Evolutionary conservation across 2,113 vertebrate genomes (phyloP).

Genomic region (Lipophrys pholis): DNA sequence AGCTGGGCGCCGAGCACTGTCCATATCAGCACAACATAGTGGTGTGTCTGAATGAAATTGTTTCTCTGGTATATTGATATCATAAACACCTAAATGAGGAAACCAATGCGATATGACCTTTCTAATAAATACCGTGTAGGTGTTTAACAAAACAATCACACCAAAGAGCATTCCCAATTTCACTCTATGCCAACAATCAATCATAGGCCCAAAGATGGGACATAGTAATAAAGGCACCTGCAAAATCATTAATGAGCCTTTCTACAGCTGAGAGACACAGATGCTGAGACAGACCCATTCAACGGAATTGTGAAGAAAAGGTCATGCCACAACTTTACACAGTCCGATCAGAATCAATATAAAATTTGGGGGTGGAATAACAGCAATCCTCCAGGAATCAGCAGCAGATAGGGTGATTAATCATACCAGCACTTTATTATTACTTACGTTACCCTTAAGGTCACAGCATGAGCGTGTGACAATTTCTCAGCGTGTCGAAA

Average conservation of each 20-base stretch:
- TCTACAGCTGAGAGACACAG: slow-evolving; percentile 68
- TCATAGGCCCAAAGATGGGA: slow-evolving; percentile 73
- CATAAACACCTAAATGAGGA: slow-evolving; percentile 49
- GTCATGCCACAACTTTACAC: slow-evolving; percentile 83
- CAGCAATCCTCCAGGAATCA: slow-evolving; percentile 74
- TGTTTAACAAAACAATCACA: slow-evolving; percentile 80
- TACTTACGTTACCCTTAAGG: slow-evolving; percentile 63
- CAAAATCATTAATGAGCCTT: slow-evolving; percentile 72
- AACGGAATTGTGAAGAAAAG: slow-evolving; percentile 70
- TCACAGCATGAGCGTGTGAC: slow-evolving; percentile 31
- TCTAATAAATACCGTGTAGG: slow-evolving; percentile 66
- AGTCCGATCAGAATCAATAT: slow-evolving; percentile 82
- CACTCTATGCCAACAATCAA: slow-evolving; percentile 75
- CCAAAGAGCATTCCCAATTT: slow-evolving; percentile 75
- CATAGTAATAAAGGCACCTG: slow-evolving; percentile 74
- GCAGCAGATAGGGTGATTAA: slow-evolving; percentile 77
- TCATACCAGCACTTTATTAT: slow-evolving; percentile 80
- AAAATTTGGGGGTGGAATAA: slow-evolving; percentile 78
- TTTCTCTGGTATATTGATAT: slow-evolving; percentile 43
- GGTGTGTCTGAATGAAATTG: slow-evolving; percentile 43
- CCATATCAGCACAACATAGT: slow-evolving; percentile 9
- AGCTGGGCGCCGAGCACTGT: slow-evolving; percentile 1
- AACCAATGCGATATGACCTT: slow-evolving; percentile 53
- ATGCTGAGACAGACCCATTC: slow-evolving; percentile 59
- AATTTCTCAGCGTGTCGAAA: slow-evolving; percentile 33